These are phyloP conservation scores for Psylliodes chrysocephalus DNA, from an alignment of 2,888 invertebrate species.

Conservation along the genomic window DNA sequence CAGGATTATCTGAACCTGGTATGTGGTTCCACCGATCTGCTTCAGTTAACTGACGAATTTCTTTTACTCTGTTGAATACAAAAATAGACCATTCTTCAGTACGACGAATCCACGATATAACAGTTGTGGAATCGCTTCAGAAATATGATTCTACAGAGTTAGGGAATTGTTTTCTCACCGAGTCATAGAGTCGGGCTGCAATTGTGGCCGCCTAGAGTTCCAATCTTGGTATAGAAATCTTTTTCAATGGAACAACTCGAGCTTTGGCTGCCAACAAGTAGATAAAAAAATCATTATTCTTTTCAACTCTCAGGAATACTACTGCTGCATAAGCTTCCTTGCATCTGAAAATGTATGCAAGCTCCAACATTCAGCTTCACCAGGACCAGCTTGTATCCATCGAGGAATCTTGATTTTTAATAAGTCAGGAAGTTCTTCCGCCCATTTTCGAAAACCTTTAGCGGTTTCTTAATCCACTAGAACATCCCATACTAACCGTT, in stretches of 20 bases:
- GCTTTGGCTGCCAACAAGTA: slow-evolving; percentile 30
- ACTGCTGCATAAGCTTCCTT: too few species aligned
- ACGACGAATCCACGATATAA: slow-evolving; percentile 50
- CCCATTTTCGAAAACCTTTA: too few species aligned
- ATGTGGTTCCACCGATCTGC: slow-evolving; percentile 49
- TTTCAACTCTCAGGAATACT: too few species aligned
- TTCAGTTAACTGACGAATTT: slow-evolving; percentile 48
- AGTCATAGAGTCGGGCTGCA: slow-evolving; percentile 43
- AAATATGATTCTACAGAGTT: slow-evolving; percentile 1
- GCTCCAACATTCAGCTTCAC: slow-evolving; percentile 7
- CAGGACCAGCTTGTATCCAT: neutral
- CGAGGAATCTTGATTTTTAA: slow-evolving; percentile 2
- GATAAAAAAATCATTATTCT: slow-evolving; percentile 11
- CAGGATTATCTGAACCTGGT: slow-evolving; percentile 53
- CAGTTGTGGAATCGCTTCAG: slow-evolving; percentile 13
- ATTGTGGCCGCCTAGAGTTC: slow-evolving; percentile 34
- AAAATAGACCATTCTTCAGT: slow-evolving; percentile 49
- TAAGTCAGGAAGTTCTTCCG: neutral
- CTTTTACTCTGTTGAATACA: slow-evolving; percentile 51
- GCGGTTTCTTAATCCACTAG: slow-evolving; percentile 6
- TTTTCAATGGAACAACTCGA: slow-evolving; percentile 25
- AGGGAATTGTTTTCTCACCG: too few species aligned
- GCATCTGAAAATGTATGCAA: slow-evolving; percentile 34
- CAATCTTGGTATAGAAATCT: slow-evolving; percentile 36
- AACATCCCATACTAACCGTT: slow-evolving; percentile 29